Evolutionary conservation across 2,797 vertebrate genomes (phyloP).

Genomic region (Hippoglossus hippoglossus): DNA sequence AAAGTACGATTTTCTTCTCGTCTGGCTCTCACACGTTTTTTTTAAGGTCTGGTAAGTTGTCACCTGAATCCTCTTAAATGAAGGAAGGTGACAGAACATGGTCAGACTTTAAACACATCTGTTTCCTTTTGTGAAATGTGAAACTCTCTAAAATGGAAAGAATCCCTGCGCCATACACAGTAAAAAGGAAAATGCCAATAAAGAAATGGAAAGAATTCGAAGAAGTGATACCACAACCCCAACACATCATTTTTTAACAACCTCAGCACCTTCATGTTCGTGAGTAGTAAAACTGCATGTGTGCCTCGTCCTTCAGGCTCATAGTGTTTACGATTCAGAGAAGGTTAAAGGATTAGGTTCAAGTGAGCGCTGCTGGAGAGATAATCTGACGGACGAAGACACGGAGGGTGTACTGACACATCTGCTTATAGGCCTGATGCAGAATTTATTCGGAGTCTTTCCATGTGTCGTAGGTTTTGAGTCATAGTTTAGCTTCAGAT

Average conservation of each 20-base stretch:
- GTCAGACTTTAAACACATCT: conserved; percentile 50
- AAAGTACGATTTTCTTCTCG: conserved; percentile 20
- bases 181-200: conserved; percentile 58
- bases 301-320: conserved; percentile 12
- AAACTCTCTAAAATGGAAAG: conserved; percentile 59
- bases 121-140: conserved; percentile 31
- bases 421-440: not conserved
- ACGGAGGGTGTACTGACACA: conserved; percentile 2
- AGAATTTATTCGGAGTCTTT: not conserved
- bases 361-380: conserved; percentile 12
- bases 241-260: conserved; percentile 62
- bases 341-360: conserved; percentile 9
- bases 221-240: conserved; percentile 50
- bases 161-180: conserved; percentile 49
- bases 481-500: not conserved
- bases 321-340: conserved; percentile 11
- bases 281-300: not conserved
- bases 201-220: conserved; percentile 69
- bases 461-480: not conserved
- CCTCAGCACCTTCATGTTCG: conserved; percentile 62
- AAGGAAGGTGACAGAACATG: conserved; percentile 39
- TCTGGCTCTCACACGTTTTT: not conserved
- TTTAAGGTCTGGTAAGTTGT: conserved; percentile 20
- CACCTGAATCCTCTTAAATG: conserved; percentile 15
- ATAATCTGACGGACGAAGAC: conserved; percentile 2